These are phyloP conservation scores for Empidonax alnorum DNA, from an alignment of 2,113 vertebrate genomes.

Conservation along the genomic window DNA sequence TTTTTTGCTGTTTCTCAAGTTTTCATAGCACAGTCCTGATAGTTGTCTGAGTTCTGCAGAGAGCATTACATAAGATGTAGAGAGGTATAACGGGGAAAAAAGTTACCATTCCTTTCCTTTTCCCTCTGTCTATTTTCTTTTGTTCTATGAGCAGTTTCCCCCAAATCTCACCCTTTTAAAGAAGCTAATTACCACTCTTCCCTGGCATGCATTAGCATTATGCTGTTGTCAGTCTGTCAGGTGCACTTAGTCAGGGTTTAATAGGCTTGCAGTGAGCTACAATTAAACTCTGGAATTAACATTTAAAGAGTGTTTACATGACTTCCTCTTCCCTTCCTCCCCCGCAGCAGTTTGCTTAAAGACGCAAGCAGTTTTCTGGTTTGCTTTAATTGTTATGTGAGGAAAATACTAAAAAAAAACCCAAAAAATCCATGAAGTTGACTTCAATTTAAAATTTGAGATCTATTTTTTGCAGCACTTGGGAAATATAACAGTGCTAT, in stretches of 20 bases:
- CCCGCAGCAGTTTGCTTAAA: constrained; percentile 43
- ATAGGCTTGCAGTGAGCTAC: constrained; percentile 68
- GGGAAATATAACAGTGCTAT: background rate
- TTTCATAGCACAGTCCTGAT: background rate
- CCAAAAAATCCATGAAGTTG: background rate
- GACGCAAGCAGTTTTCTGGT: background rate
- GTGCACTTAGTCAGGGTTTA: constrained; percentile 70
- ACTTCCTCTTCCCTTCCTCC: constrained; percentile 54
- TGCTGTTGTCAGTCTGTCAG: constrained; percentile 72
- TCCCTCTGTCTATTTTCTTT: constrained; percentile 22
- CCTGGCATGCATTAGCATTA: constrained; percentile 61
- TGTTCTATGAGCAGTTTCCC: constrained; percentile 44
- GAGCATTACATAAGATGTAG: background rate
- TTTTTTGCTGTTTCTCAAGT: background rate
- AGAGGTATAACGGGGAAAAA: background rate
- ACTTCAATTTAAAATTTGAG: background rate
- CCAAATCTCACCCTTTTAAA: constrained; percentile 44
- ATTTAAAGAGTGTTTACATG: constrained; percentile 68
- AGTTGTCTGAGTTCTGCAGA: background rate
- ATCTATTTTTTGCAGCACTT: background rate
- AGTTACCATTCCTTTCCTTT: background rate
- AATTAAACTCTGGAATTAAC: constrained; percentile 72
- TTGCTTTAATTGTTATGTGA: constrained; percentile 4
- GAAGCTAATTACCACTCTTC: constrained; percentile 66
- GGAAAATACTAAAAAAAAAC: background rate